These are phyloP conservation scores for Ormyrus pomaceus DNA, from an alignment of 2,888 invertebrate genomes.

Conservation along the genomic window DNA sequence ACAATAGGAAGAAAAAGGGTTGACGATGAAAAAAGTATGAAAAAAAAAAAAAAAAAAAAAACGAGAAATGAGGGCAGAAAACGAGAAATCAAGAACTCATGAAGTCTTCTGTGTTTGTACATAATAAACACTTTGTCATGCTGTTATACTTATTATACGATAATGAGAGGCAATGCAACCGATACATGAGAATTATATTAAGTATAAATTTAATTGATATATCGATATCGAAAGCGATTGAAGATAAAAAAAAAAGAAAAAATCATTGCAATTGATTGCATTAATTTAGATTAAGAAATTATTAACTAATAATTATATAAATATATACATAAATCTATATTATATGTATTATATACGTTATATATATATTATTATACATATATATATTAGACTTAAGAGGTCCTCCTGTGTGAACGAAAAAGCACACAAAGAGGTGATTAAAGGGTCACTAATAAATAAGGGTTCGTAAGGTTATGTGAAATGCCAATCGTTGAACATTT, in stretches of 20 bases:
- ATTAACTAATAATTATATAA: constrained; percentile 15
- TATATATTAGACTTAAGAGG: constrained; percentile 46
- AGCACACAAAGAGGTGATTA: neutral
- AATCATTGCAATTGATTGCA: constrained; percentile 3
- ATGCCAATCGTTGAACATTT: neutral
- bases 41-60: constrained; percentile 1
- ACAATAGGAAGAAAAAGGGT: neutral
- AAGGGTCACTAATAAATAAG: neutral
- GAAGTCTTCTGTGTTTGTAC: constrained; percentile 49
- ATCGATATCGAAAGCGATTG: too few relatives aligned
- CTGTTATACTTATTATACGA: constrained; percentile 34
- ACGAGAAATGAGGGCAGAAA: neutral
- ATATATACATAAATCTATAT: constrained; percentile 53
- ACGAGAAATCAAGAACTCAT: constrained; percentile 1
- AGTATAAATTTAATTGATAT: neutral
- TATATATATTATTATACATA: constrained; percentile 25
- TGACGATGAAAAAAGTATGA: constrained; percentile 1
- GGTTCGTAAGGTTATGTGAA: too few relatives aligned
- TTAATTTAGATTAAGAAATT: constrained; percentile 42
- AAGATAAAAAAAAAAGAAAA: too few relatives aligned
- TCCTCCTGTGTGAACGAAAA: constrained; percentile 21
- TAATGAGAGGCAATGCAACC: neutral
- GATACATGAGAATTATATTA: neutral
- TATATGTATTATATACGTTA: too few relatives aligned
- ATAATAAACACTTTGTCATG: constrained; percentile 13